Conservation (phyloP, 2,888 invertebrate genomes). For the Andricus quercusramuli region DNA sequence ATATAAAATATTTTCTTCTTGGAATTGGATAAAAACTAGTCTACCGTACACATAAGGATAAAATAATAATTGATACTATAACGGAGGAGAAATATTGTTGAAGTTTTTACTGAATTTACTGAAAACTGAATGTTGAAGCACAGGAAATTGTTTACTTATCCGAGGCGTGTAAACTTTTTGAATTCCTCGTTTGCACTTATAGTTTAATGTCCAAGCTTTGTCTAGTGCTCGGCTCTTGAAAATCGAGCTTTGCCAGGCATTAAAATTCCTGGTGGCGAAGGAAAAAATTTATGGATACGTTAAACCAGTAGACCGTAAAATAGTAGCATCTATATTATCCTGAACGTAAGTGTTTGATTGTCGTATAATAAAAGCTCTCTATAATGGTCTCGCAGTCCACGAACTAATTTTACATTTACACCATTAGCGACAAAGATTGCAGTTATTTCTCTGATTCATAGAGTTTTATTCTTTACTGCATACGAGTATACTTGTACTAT, state of each 20-base stretch:
- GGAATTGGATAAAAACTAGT: background rate
- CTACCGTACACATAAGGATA: background rate
- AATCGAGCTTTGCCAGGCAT: slow-evolving; percentile 29
- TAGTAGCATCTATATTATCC: slow-evolving; percentile 41
- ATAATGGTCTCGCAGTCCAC: slow-evolving; percentile 2
- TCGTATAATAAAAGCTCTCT: slow-evolving; percentile 35
- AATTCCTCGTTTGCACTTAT: slow-evolving; percentile 26
- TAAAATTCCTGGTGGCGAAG: slow-evolving; percentile 32
- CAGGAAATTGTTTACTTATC: slow-evolving; percentile 37
- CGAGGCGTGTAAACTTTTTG: slow-evolving; percentile 20
- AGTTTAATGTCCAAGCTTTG: slow-evolving; percentile 36
- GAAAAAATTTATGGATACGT: slow-evolving; percentile 37
- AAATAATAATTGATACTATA: background rate
- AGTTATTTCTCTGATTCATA: background rate
- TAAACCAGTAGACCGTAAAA: slow-evolving; percentile 36
- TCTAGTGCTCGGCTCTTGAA: slow-evolving; percentile 14
- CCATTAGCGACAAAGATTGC: background rate
- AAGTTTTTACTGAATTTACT: background rate
- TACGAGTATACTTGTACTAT: background rate
- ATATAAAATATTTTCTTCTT: background rate
- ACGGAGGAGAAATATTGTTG: background rate
- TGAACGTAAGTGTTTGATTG: slow-evolving; percentile 20
- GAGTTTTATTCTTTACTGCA: background rate
- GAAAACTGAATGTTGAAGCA: background rate
- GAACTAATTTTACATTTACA: slow-evolving; percentile 33